These are phyloP conservation scores for Acanthosoma haemorrhoidale DNA, from an alignment of 2,888 invertebrate species.

Conservation along the genomic window DNA sequence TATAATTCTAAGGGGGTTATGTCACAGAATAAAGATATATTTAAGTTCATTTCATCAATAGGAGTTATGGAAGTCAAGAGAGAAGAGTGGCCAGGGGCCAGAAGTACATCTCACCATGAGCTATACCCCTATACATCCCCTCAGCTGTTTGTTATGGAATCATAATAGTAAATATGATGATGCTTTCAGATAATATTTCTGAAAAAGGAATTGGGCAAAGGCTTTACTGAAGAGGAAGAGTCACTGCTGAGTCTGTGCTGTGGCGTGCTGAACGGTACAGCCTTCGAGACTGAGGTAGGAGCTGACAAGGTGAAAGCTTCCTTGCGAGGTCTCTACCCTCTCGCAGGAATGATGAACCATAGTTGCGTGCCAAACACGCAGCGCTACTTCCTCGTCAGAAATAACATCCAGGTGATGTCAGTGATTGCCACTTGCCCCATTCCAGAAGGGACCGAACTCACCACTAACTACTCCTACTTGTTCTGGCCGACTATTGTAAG, in stretches of 20 bases:
- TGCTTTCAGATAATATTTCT: conserved; percentile 25
- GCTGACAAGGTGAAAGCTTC: conserved; percentile 39
- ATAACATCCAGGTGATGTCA: conserved; percentile 54
- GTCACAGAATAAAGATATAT: no score
- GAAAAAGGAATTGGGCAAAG: not conserved
- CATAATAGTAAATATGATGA: no score
- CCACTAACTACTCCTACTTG: conserved; percentile 59
- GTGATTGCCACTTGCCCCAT: conserved; percentile 58
- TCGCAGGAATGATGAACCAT: conserved; percentile 64
- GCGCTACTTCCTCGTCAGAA: conserved; percentile 50
- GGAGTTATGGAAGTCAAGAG: no score
- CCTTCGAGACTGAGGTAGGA: conserved; percentile 56
- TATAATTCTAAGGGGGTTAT: no score
- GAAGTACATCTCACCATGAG: no score
- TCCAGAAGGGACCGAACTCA: conserved; percentile 57
- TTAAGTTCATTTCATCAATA: no score
- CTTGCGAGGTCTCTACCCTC: conserved; percentile 60
- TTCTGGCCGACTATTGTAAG: conserved; percentile 64
- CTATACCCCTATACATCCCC: no score
- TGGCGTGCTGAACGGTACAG: conserved; percentile 60
- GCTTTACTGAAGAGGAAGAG: conserved; percentile 53
- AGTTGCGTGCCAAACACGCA: conserved; percentile 62
- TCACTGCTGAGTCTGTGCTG: conserved; percentile 56
- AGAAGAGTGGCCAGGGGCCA: no score
- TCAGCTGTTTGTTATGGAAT: no score